Conservation (phyloP, 2,113 vertebrate species). For the Petaurus breviceps region DNA sequence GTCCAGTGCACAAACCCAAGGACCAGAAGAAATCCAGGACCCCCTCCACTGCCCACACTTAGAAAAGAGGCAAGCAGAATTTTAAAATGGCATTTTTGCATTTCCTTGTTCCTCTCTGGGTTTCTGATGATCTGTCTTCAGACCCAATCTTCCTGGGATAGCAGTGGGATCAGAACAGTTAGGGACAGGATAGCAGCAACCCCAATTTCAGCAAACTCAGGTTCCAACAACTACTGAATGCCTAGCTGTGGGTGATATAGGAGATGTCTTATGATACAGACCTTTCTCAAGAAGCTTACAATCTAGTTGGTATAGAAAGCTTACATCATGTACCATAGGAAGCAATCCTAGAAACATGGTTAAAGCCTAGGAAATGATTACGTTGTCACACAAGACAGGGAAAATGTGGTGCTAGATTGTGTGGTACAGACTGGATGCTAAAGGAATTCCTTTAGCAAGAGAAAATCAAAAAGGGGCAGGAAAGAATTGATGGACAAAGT, state of each 20-base stretch:
- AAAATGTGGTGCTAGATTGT: not conserved
- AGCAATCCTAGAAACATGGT: not conserved
- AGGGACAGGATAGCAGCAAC: not conserved
- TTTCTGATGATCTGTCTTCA: not conserved
- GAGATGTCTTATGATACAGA: not conserved
- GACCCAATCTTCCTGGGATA: not conserved
- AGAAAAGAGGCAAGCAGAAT: not conserved
- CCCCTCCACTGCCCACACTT: not conserved
- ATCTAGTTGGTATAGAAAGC: not conserved
- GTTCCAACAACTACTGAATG: not conserved
- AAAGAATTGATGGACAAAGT: not conserved
- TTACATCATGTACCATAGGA: not conserved
- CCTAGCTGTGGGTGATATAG: not conserved
- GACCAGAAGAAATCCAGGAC: not conserved
- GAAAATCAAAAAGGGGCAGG: not conserved
- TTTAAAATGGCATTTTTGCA: not conserved
- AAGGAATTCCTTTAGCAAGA: not conserved
- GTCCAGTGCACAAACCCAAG: not conserved
- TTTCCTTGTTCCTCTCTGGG: not conserved
- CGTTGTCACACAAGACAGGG: not conserved
- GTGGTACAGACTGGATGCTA: not conserved
- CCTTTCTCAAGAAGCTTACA: not conserved
- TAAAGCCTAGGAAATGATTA: not conserved
- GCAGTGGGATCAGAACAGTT: not conserved
- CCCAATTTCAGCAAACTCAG: not conserved